Percentiles rank a stretch among this genome's conserved stretches.
Evolutionary conservation across 1,140 invertebrate genomes (phyloP).

Genomic region (Leguminivora glycinivorella): DNA sequence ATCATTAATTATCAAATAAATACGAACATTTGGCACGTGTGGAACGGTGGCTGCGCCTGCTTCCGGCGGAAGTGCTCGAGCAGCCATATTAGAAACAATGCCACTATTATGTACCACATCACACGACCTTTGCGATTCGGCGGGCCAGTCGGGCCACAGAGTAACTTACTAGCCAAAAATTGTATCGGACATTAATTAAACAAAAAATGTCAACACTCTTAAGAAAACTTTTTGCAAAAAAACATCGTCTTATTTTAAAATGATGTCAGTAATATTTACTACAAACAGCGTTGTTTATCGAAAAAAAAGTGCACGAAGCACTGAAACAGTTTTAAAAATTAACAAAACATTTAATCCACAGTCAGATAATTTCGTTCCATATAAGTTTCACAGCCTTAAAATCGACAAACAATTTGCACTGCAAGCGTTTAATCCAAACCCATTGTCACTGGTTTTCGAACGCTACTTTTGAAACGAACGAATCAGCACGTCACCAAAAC

Average conservation of each 20-base stretch:
- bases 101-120: slow-evolving; percentile 63
- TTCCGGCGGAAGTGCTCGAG: slow-evolving; percentile 62
- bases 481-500: slow-evolving; percentile 1
- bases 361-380: no score
- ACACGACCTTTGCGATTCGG: slow-evolving; percentile 30
- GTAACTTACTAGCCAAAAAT: slow-evolving; percentile 34
- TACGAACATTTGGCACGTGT: slow-evolving; percentile 61
- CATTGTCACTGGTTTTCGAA: neutral
- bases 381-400: no score
- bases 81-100: slow-evolving; percentile 66
- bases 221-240: neutral
- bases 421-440: neutral
- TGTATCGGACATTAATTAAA: slow-evolving; percentile 20
- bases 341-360: no score
- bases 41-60: slow-evolving; percentile 46
- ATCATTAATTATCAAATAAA: slow-evolving; percentile 32
- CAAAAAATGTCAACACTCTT: neutral
- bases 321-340: no score
- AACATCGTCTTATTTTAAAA: neutral
- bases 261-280: no score
- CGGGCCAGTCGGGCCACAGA: slow-evolving; percentile 29
- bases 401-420: neutral
- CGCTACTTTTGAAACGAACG: slow-evolving; percentile 1
- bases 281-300: no score
- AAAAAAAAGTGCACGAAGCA: no score